phyloP scores from a whole-genome alignment of 2,888 invertebrate species.

The Xylota segnis region DNA sequence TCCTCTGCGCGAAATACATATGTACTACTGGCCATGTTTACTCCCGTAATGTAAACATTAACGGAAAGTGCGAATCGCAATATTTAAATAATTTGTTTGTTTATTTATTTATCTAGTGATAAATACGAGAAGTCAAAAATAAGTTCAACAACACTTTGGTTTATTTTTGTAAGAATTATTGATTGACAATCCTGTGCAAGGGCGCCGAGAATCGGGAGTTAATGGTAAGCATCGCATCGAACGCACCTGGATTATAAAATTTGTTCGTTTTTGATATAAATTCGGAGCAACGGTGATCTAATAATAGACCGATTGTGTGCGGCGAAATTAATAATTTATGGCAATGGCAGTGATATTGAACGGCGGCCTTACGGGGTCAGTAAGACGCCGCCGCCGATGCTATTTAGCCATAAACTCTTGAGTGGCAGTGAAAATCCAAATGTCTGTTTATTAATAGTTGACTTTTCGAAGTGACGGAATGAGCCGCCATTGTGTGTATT shows the following conservation, averaged over 20 bases:
- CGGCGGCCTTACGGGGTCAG: slow-evolving; percentile 38
- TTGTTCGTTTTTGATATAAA: slow-evolving; percentile 8
- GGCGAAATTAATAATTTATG: slow-evolving; percentile 15
- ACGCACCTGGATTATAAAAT: slow-evolving; percentile 44
- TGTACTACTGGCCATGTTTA: neutral
- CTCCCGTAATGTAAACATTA: slow-evolving; percentile 22
- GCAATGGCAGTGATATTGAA: slow-evolving; percentile 45
- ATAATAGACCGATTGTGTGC: slow-evolving; percentile 19
- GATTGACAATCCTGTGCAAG: neutral
- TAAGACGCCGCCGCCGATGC: slow-evolving; percentile 14
- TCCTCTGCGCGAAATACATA: neutral
- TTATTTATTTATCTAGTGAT: slow-evolving; percentile 26
- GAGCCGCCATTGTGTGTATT: slow-evolving; percentile 22
- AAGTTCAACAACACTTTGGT: slow-evolving; percentile 13
- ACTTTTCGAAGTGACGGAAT: slow-evolving; percentile 2
- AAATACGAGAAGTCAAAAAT: slow-evolving; percentile 3
- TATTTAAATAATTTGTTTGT: slow-evolving; percentile 21
- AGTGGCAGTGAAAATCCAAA: slow-evolving; percentile 33
- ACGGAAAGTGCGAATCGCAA: slow-evolving; percentile 9
- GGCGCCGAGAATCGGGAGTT: slow-evolving; percentile 12
- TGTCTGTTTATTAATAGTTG: slow-evolving; percentile 38
- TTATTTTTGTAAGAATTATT: neutral
- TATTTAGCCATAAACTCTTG: slow-evolving; percentile 44
- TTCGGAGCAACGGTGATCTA: slow-evolving; percentile 20
- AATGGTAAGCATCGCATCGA: slow-evolving; percentile 34